Evolutionary conservation across 2,113 vertebrate genomes (phyloP), one percentile per base, ranked within the genome.

Genomic region (Hystrix cristata): DNA sequence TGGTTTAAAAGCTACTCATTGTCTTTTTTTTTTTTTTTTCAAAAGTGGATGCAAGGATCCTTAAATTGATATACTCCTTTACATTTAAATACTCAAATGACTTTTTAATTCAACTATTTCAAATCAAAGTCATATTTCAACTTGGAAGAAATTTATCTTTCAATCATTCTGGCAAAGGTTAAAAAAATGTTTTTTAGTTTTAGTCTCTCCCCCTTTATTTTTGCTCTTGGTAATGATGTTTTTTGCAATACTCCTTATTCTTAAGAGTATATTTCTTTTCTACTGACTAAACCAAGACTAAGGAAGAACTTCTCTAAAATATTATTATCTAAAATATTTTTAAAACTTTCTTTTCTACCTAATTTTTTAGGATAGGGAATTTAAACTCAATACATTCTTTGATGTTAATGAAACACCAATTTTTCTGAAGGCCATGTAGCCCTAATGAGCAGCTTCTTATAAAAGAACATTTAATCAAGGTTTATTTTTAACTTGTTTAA

Each of bases 401-500:
- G 99, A 99, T 98, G 99, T 99, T 99, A 99, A 99, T 99, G 98
- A 99, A 99, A 99, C 98, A 99, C 98, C 98, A 98, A 98, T 99
- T 99, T 99, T 99, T 99, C 98, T 98, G 98, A 99, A 99, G 98
- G 98, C 99, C 98, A 98, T 98, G 98, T 97, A 99, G 98, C 98
- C 97, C 98, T 99, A 99, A 99, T 99, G 99, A 99, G 99, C 98
- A 99, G 98, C 98, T 98, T 98, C 98, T 99, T 99, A 98, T 99
- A 99, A 99, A 99, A 99, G 99, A 99, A 99, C 99, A 99, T 99
- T 99, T 99, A 99, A 99, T 99, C 99, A 99, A 99, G 99, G 99
- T 99, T 99, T 99, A 99, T 99, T 99, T 99, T 99, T 99, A 99
- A 99, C 99, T 99, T 98, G 99, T 99, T 99, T 99, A 99, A 99